A percentile compares a stretch with the other conserved stretches of the same genome.
phyloP scores from a whole-genome alignment of 64 coral and sea anemone species.

The Orbicella faveolata region DNA sequence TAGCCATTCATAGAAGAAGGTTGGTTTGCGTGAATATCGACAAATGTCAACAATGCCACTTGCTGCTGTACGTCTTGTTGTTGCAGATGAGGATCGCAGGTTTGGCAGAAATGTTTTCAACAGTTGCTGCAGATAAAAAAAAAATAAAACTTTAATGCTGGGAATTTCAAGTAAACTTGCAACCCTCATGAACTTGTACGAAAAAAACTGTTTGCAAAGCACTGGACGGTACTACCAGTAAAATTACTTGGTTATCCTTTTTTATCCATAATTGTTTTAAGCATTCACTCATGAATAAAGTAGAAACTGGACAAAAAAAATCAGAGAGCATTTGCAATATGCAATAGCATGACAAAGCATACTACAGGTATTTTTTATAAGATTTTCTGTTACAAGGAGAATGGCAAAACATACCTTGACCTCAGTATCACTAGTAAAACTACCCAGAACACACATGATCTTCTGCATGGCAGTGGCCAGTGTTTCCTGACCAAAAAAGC shows the following conservation, averaged over 20 bases:
- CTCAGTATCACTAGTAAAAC: slow-evolving; percentile 93
- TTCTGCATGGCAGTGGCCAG: slow-evolving; percentile 86
- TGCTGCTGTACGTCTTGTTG: slow-evolving; percentile 81
- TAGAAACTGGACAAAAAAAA: too few relatives aligned
- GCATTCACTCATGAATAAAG: too few relatives aligned
- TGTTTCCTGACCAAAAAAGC: slow-evolving; percentile 60
- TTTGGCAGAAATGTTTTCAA: slow-evolving; percentile 95
- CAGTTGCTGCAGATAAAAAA: slow-evolving; percentile 55
- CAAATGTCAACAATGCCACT: slow-evolving; percentile 83
- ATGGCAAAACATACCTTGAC: slow-evolving; percentile 59
- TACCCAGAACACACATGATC: slow-evolving; percentile 87
- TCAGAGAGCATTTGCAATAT: too few relatives aligned
- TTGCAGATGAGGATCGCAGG: slow-evolving; percentile 66
- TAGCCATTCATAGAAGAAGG: slow-evolving; percentile 80
- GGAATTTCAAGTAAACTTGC: neutral
- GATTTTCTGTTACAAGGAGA: too few relatives aligned
- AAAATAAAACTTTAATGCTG: neutral
- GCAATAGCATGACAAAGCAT: too few relatives aligned
- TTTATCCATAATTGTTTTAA: too few relatives aligned
- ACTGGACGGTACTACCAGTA: too few relatives aligned
- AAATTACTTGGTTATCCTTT: too few relatives aligned
- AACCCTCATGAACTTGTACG: neutral
- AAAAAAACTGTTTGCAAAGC: neutral
- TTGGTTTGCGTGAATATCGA: slow-evolving; percentile 82
- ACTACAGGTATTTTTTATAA: too few relatives aligned